Evolutionary conservation across 2,888 invertebrate genomes (phyloP), one percentile per base, ranked within the genome.

Genomic region (Dyspetes luteomarginatus): DNA sequence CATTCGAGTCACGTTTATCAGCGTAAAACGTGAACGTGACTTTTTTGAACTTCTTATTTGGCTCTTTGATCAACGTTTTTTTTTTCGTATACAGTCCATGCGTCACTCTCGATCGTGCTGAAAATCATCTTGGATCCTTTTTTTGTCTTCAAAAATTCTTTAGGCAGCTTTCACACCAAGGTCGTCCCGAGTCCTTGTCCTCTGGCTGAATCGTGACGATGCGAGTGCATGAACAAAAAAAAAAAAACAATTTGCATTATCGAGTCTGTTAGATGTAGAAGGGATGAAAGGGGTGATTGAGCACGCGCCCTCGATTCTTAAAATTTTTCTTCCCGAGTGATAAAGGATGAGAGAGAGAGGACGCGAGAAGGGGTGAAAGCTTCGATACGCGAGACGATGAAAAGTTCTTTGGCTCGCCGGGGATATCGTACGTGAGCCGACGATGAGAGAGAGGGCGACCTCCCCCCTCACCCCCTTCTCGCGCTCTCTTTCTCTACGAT

Each of bases 271-370:
- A n/a, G 15, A 15, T 5, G 36, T 15, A 17, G 15, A 36, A 48
- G 62, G 17, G 69, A 64, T 36, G 26, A 64, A 41, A 28, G 55
- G 65, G 28, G 12, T 15, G 26, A 2, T 12, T 4, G 15, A 56
- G 36, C 62, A 80, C 76, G 73, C 82, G 64, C 62, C 48, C 28
- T 56, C 62, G 69, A 67, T 78, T 67, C 78, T 78, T 67, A 73
- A 73, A 78, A 67, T 73, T 73, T 73, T 78, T 67, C 67, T 73
- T 45, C 4, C 30, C 26, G 45, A 52, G 68, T 22, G 64, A 73
- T 41, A 64, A 52, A 24, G 50, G 36, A 17, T 12, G 41, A 72
- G 9, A 30, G 60, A 30, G 48, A 7, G n/a, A n/a, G 30, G 48
- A 4, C 36, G 26, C 1, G 15, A 17, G 56, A 15, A 26, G 30